These are phyloP conservation scores for Andrena camellia DNA, from an alignment of 2,888 invertebrate species.

Conservation along the genomic window DNA sequence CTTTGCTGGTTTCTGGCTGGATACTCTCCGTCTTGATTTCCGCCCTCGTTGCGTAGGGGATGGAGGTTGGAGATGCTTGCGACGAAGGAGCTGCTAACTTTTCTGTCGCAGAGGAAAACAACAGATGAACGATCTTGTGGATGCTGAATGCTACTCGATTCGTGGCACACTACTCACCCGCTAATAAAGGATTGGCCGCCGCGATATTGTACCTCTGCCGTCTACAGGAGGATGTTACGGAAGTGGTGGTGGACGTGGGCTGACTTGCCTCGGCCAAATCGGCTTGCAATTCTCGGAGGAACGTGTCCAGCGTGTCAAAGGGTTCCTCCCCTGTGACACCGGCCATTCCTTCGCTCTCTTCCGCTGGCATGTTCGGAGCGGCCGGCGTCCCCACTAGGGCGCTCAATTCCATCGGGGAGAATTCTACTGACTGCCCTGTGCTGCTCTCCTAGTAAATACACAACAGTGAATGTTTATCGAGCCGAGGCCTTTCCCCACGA, in stretches of 20 bases:
- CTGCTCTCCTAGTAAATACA: slow-evolving; percentile 81
- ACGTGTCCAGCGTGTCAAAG: slow-evolving; percentile 93
- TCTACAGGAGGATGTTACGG: slow-evolving; percentile 86
- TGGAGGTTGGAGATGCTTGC: slow-evolving; percentile 83
- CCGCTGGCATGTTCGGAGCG: slow-evolving; percentile 78
- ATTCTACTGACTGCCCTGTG: slow-evolving; percentile 82
- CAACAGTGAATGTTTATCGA: not conserved
- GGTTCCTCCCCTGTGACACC: slow-evolving; percentile 89
- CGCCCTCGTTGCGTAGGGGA: slow-evolving; percentile 80
- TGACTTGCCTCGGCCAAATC: slow-evolving; percentile 83
- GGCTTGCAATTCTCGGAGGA: slow-evolving; percentile 91
- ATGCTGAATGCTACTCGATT: not conserved
- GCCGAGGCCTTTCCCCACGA: too few relatives aligned
- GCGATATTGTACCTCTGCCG: slow-evolving; percentile 92
- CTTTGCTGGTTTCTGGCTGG: slow-evolving; percentile 82
- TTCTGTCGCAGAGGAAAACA: slow-evolving; percentile 75
- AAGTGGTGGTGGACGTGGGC: slow-evolving; percentile 86
- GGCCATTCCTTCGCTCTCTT: slow-evolving; percentile 80
- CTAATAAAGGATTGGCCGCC: slow-evolving; percentile 94
- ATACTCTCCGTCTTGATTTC: slow-evolving; percentile 83
- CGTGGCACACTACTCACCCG: slow-evolving; percentile 88
- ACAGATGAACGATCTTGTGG: not conserved
- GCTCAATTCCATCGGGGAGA: slow-evolving; percentile 83
- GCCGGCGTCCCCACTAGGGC: slow-evolving; percentile 81
- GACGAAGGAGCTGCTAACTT: slow-evolving; percentile 85